Conservation (phyloP, 2,888 invertebrate genomes). For the Parapristionchus giblindavisi region DNA sequence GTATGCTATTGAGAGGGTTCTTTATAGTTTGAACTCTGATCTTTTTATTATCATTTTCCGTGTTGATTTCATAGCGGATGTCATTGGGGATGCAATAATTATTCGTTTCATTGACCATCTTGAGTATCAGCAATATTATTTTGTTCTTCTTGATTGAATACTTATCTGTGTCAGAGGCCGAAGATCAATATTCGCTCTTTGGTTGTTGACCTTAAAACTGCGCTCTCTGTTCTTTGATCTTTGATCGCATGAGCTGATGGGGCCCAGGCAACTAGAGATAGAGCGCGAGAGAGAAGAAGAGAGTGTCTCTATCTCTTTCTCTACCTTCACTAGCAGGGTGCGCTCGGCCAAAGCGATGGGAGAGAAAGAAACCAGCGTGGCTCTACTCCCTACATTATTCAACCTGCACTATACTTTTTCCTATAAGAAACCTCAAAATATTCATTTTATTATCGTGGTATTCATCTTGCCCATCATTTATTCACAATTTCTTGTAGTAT, state of each 20-base stretch:
- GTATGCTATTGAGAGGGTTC: too few relatives aligned
- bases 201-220: background rate
- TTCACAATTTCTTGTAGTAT: background rate
- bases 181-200: slow-evolving; percentile 2
- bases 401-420: background rate
- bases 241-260: slow-evolving; percentile 31
- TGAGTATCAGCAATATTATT: too few relatives aligned
- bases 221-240: slow-evolving; percentile 33
- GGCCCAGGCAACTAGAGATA: slow-evolving; percentile 25
- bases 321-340: slow-evolving; percentile 16
- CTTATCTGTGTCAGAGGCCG: too few relatives aligned
- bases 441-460: too few relatives aligned
- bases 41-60: too few relatives aligned
- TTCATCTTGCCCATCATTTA: too few relatives aligned
- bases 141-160: too few relatives aligned
- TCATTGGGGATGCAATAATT: too few relatives aligned
- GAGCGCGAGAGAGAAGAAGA: background rate
- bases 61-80: too few relatives aligned
- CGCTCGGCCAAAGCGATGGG: slow-evolving; percentile 6
- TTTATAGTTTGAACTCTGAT: too few relatives aligned
- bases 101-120: too few relatives aligned
- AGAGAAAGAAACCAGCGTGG: slow-evolving; percentile 24
- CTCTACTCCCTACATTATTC: background rate
- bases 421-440: too few relatives aligned
- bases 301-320: slow-evolving; percentile 9